Evolutionary conservation across 2,888 invertebrate species (phyloP).

Genomic region (Melinaea marsaeus): DNA sequence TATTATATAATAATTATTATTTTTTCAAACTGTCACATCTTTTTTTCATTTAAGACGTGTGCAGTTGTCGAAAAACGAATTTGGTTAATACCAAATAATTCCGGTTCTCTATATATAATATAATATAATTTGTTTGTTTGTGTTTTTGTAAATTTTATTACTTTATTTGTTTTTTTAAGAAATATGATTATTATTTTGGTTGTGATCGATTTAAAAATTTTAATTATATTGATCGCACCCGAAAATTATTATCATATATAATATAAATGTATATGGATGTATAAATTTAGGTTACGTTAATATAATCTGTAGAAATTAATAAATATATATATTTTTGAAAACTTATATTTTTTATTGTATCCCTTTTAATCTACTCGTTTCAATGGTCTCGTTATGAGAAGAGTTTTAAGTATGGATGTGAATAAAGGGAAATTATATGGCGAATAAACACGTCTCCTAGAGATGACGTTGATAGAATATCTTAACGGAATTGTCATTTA

Average conservation of each 20-base stretch:
- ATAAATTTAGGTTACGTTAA: slow-evolving; percentile 37
- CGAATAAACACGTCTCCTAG: no score
- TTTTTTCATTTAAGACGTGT: slow-evolving; percentile 55
- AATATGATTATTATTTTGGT: slow-evolving; percentile 54
- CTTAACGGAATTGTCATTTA: no score
- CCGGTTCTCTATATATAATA: slow-evolving; percentile 16
- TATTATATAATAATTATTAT: neutral
- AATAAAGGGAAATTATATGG: no score
- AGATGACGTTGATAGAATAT: no score
- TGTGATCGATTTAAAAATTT: slow-evolving; percentile 63
- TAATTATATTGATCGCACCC: slow-evolving; percentile 65
- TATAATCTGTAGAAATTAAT: slow-evolving; percentile 27
- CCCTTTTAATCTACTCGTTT: no score
- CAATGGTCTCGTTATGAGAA: no score
- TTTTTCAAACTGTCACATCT: slow-evolving; percentile 54
- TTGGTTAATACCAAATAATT: slow-evolving; percentile 20
- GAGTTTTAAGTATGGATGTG: no score
- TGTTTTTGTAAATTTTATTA: slow-evolving; percentile 19
- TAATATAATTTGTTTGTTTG: slow-evolving; percentile 19
- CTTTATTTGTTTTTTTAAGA: slow-evolving; percentile 23
- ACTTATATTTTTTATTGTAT: slow-evolving; percentile 7
- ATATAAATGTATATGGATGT: slow-evolving; percentile 53
- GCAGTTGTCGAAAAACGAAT: slow-evolving; percentile 36
- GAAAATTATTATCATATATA: slow-evolving; percentile 40
- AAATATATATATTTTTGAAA: slow-evolving; percentile 29